These are phyloP conservation scores for Eristalinus sepulchralis DNA, from an alignment of 2,888 invertebrate species.

Conservation along the genomic window DNA sequence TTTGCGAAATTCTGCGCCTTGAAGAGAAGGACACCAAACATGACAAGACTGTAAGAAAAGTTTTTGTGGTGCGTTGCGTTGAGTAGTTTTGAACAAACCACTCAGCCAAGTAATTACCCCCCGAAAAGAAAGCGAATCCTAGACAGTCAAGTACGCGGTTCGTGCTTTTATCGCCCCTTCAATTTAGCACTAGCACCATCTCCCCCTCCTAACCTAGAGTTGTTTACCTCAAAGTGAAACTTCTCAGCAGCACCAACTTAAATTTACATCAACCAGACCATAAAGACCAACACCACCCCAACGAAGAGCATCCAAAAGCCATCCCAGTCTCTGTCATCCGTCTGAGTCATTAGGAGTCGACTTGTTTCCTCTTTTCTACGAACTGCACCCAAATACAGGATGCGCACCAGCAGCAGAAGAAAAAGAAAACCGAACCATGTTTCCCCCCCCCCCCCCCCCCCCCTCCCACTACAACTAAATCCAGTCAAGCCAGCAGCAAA, in stretches of 20 bases:
- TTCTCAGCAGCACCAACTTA: conserved; percentile 36
- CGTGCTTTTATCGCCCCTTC: background rate
- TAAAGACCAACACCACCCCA: conserved; percentile 6
- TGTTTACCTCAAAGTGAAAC: background rate
- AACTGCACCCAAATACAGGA: conserved; percentile 41
- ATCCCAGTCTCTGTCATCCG: conserved; percentile 27
- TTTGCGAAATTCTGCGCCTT: too few species aligned
- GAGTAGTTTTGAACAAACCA: too few species aligned
- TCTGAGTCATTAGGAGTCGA: conserved; percentile 62
- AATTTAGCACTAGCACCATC: background rate
- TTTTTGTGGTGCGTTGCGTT: too few species aligned
- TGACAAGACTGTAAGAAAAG: too few species aligned
- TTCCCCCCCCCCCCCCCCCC: background rate
- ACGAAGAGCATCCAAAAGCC: conserved; percentile 5
- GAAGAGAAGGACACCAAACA: too few species aligned
- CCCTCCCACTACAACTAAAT: conserved; percentile 49
- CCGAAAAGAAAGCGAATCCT: too few species aligned
- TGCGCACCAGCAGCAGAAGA: conserved; percentile 20
- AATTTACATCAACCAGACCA: conserved; percentile 41
- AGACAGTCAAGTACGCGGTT: too few species aligned
- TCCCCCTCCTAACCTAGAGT: background rate
- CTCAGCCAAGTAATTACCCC: too few species aligned
- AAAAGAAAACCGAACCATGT: conserved; percentile 22
- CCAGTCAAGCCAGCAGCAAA: conserved; percentile 42
- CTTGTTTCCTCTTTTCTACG: conserved; percentile 29